Base-by-base conservation (phyloP, 1,140 invertebrate genomes). In the Calephelis nemesis region DNA sequence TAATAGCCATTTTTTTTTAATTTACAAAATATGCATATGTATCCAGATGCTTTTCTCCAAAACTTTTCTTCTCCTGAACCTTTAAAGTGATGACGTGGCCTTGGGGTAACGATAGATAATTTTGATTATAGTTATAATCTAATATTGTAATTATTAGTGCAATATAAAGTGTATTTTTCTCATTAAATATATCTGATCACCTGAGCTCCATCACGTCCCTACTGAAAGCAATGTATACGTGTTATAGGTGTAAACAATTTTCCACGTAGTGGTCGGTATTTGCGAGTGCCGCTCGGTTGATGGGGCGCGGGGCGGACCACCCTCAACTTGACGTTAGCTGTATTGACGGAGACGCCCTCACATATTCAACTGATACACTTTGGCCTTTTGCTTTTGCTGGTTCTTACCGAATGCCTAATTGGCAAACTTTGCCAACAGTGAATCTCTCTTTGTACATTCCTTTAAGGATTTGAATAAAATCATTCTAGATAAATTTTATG, bases 241-340 rank as follows among this genome's bases (percentile, higher is more conserved):
- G 39, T 49, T 30, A 48, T 63, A 63, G 52, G 49, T 64, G 63
- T 50, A 45, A 65, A 30, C 50, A 49, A 68, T 68, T 30, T 62
- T 49, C 48, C 50, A 68, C 67, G 48, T 63, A 68, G 48, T 63
- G 19, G 62, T 65, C 47, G 58, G 62, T 68, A 47, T 68, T 68
- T 48, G 58, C 66, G 58, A 54, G 45, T 62, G 58, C 45, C 30
- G 40, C 42, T 67, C 42, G 15, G 15, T 47, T 48, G 54, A 48
- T 45, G 58, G 19, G 65, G 54, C 42, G n/a, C 11, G 48, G 45
- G 42, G 52, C 11, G 40, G 40, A n/a, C 15, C 54, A 40, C 54
- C 60, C 48, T 30, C 45, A 19, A 54, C 60, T 62, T 68, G 66
- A 67, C 58, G 62, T 67, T 67, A 67, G 66, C 66, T 49, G 47